A percentile compares a stretch with the other conserved stretches of the same genome.
Conservation (phyloP, 2,113 vertebrate species). For the Microcebus griseorufus region DNA sequence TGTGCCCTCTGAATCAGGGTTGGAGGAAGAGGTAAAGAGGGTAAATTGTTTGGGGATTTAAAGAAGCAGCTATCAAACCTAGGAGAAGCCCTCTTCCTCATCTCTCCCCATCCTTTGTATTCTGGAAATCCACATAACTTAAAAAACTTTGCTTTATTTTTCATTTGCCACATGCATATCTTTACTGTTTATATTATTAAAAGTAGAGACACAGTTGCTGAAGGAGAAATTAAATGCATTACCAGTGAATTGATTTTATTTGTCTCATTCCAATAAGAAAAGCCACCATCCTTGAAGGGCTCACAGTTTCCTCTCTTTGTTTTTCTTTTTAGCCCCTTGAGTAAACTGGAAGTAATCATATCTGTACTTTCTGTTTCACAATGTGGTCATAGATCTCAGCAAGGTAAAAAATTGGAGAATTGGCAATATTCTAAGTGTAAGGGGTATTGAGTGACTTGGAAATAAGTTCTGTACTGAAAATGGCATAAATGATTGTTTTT, state of each 20-base stretch:
- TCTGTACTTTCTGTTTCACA: not conserved
- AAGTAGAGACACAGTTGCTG: not conserved
- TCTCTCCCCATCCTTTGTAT: not conserved
- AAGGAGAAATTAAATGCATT: conserved; percentile 21
- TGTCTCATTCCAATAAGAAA: not conserved
- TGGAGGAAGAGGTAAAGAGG: not conserved
- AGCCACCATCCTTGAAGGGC: not conserved
- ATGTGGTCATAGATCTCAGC: not conserved
- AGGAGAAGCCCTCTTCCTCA: not conserved
- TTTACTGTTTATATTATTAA: not conserved
- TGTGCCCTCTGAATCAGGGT: not conserved
- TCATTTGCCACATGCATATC: not conserved
- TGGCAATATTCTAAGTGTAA: not conserved
- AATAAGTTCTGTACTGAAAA: not conserved
- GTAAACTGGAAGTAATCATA: not conserved
- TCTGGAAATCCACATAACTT: not conserved
- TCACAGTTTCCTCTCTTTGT: not conserved
- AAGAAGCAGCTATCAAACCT: not conserved
- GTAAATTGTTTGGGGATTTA: not conserved
- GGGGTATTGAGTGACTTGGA: conserved; percentile 49
- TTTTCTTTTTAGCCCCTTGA: not conserved
- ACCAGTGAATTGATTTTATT: not conserved
- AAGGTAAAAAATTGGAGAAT: not conserved
- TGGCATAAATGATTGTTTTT: not conserved
- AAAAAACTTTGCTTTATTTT: not conserved